phyloP scores from a whole-genome alignment of 1,140 invertebrate genomes.

The Goniozus legneri region DNA sequence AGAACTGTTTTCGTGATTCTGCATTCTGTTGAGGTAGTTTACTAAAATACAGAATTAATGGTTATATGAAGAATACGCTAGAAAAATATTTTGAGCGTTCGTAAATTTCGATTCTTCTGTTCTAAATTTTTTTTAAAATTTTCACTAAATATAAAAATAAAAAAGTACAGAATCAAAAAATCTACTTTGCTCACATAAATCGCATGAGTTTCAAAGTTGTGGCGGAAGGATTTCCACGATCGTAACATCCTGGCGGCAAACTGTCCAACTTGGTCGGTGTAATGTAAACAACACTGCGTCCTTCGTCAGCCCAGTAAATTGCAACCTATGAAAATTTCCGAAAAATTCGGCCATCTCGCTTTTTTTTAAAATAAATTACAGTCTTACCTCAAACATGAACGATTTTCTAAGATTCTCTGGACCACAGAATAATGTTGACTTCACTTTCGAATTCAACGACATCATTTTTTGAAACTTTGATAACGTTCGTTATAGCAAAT shows the following conservation, averaged over 20 bases:
- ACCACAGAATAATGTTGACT: slow-evolving; percentile 32
- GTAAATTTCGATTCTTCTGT: no score
- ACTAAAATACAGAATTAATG: no score
- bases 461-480: no score
- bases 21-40: not conserved
- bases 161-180: no score
- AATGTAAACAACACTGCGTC: slow-evolving; percentile 39
- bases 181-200: slow-evolving; percentile 39
- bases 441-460: slow-evolving; percentile 10
- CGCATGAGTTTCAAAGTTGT: slow-evolving; percentile 39
- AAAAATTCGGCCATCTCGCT: slow-evolving; percentile 7
- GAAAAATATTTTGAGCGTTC: no score
- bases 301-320: slow-evolving; percentile 43
- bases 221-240: slow-evolving; percentile 30
- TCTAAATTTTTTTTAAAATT: no score
- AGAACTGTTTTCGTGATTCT: not conserved
- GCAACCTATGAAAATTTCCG: slow-evolving; percentile 31
- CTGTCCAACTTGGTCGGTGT: slow-evolving; percentile 31
- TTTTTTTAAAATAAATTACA: not conserved
- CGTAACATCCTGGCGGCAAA: slow-evolving; percentile 39
- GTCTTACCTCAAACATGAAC: slow-evolving; percentile 41
- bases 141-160: no score
- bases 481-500: no score
- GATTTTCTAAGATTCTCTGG: slow-evolving; percentile 27
- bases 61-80: no score